phyloP scores from a whole-genome alignment of 2,888 invertebrate species.

The Spodoptera littoralis region DNA sequence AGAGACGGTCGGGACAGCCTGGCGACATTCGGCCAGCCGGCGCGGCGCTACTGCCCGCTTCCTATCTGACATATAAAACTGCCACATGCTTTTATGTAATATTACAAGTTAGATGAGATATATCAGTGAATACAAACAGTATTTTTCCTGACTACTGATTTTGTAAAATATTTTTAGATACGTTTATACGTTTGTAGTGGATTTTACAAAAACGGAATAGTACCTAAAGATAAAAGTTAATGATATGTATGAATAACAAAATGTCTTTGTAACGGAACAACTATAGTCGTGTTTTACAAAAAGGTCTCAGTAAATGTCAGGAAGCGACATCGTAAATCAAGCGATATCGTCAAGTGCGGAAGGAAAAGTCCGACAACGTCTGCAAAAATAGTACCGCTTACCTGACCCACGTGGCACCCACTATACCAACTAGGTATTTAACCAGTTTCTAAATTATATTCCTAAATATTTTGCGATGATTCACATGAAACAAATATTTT shows the following conservation, averaged over 20 bases:
- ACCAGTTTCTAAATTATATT: constrained; percentile 19
- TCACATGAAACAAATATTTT: not conserved
- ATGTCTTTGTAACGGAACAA: constrained; percentile 42
- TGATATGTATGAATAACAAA: constrained; percentile 29
- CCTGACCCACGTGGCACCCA: constrained; percentile 43
- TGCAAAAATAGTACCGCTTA: constrained; percentile 64
- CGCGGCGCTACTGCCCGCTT: constrained; percentile 56
- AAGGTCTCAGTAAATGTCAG: constrained; percentile 66
- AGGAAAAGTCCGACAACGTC: constrained; percentile 64
- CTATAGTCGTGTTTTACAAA: constrained; percentile 59
- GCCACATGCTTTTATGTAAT: constrained; percentile 28
- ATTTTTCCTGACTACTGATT: not conserved
- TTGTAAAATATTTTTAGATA: constrained; percentile 1
- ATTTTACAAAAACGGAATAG: constrained; percentile 19
- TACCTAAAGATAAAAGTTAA: constrained; percentile 29
- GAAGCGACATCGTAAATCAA: constrained; percentile 75
- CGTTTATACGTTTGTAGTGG: constrained; percentile 5
- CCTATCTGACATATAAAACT: constrained; percentile 28
- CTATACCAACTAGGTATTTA: constrained; percentile 9
- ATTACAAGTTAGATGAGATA: constrained; percentile 14
- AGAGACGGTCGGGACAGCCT: constrained; percentile 45
- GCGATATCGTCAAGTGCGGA: constrained; percentile 69
- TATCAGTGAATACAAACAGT: constrained; percentile 1
- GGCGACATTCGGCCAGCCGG: constrained; percentile 60
- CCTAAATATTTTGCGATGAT: not conserved